A percentile compares a stretch with the other conserved stretches of the same genome.
phyloP scores from a whole-genome alignment of 2,797 vertebrate species.

The Lutjanus campechanus region DNA sequence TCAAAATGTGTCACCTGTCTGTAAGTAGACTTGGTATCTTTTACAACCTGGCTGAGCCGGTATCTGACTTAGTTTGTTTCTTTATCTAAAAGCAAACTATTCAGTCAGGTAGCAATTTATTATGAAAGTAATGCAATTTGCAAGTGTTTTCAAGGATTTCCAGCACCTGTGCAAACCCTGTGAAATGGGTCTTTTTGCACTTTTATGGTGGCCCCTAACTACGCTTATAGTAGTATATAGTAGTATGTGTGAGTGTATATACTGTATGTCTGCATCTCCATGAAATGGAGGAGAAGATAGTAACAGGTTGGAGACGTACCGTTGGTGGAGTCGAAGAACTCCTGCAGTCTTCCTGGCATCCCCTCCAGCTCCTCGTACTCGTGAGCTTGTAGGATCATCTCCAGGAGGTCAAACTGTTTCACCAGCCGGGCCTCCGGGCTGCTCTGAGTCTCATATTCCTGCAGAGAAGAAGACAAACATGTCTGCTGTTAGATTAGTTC shows the following conservation, averaged over 20 bases:
- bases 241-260: too few relatives aligned
- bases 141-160: too few relatives aligned
- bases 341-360: slow-evolving; percentile 92
- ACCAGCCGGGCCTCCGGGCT: slow-evolving; percentile 93
- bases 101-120: not conserved
- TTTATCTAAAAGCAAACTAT: not conserved
- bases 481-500: not conserved
- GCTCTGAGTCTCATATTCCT: slow-evolving; percentile 95
- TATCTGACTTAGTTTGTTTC: too few relatives aligned
- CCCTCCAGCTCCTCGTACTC: slow-evolving; percentile 95
- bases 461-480: not conserved
- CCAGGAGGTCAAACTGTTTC: slow-evolving; percentile 95
- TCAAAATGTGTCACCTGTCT: too few relatives aligned
- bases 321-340: slow-evolving; percentile 94
- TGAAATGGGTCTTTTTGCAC: too few relatives aligned
- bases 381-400: slow-evolving; percentile 97
- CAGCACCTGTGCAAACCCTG: too few relatives aligned
- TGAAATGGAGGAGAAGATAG: not conserved
- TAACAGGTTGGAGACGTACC: slow-evolving; percentile 76
- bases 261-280: too few relatives aligned
- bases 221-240: too few relatives aligned
- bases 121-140: not conserved
- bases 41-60: too few relatives aligned
- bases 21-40: too few relatives aligned
- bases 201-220: too few relatives aligned